phyloP scores from a whole-genome alignment of 2,113 vertebrate species.

The Pygoscelis antarcticus region DNA sequence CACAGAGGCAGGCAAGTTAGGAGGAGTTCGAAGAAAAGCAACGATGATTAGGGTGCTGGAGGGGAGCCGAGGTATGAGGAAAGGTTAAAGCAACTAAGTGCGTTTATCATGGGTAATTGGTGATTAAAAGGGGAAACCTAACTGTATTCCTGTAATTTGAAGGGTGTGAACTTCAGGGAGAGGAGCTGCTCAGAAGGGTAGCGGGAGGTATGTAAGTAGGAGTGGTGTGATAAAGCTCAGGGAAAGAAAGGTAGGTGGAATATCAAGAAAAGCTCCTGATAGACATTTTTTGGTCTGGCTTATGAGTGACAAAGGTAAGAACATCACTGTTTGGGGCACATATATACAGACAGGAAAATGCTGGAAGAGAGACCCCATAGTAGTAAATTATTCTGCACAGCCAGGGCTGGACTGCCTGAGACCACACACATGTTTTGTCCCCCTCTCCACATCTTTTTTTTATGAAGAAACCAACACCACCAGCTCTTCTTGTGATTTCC shows the following conservation, averaged over 20 bases:
- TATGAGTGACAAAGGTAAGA: neutral
- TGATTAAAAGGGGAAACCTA: neutral
- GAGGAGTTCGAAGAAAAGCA: neutral
- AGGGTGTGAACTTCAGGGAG: neutral
- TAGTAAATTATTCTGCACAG: neutral
- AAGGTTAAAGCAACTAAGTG: constrained; percentile 20
- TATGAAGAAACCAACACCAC: neutral
- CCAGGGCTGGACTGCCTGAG: neutral
- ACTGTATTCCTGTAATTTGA: neutral
- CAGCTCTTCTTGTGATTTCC: neutral
- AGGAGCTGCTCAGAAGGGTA: neutral
- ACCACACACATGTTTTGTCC: neutral
- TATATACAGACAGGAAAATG: neutral
- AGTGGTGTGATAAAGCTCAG: neutral
- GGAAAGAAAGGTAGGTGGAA: neutral
- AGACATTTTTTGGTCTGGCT: neutral
- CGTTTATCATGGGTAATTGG: neutral
- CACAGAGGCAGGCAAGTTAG: neutral
- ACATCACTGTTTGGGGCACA: neutral
- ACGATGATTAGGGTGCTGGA: neutral
- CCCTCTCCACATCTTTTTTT: neutral
- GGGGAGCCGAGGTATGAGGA: neutral
- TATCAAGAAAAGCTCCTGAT: neutral
- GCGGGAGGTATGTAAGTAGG: neutral
- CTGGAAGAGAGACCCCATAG: neutral